Conservation (phyloP, 2,113 vertebrate species). For the Mola mola region DNA sequence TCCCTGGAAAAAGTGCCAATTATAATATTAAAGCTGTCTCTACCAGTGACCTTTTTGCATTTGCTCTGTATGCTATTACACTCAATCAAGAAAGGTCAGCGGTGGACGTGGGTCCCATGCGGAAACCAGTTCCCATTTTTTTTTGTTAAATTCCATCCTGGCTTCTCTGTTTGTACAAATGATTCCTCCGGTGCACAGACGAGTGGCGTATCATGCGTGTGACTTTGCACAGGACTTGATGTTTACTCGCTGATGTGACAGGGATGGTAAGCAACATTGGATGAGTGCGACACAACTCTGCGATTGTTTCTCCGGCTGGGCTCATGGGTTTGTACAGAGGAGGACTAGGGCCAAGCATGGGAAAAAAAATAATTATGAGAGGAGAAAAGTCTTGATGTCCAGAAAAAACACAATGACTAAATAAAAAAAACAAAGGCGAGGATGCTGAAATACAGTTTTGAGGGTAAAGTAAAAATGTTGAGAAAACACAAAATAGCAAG, state of each 20-base stretch:
- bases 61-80: slow-evolving; percentile 82
- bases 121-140: no score
- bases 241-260: neutral
- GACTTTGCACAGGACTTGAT: slow-evolving; percentile 24
- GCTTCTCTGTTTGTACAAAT: slow-evolving; percentile 43
- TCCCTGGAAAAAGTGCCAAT: slow-evolving; percentile 75
- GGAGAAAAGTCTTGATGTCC: no score
- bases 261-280: neutral
- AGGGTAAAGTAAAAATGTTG: no score
- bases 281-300: no score
- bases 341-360: no score
- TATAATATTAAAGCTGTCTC: slow-evolving; percentile 83
- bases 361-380: no score
- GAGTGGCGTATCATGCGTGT: slow-evolving; percentile 6
- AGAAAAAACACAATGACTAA: no score
- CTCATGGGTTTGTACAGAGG: no score
- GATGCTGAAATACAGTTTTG: no score
- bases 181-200: slow-evolving; percentile 27
- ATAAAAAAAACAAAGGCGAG: no score
- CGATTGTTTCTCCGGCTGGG: no score
- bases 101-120: slow-evolving; percentile 74
- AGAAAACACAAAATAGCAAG: no score
- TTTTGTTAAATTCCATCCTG: slow-evolving; percentile 35
- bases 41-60: slow-evolving; percentile 84
- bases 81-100: slow-evolving; percentile 86